phyloP scores from a whole-genome alignment of 2,113 vertebrate genomes.

The Isichthys henryi region DNA sequence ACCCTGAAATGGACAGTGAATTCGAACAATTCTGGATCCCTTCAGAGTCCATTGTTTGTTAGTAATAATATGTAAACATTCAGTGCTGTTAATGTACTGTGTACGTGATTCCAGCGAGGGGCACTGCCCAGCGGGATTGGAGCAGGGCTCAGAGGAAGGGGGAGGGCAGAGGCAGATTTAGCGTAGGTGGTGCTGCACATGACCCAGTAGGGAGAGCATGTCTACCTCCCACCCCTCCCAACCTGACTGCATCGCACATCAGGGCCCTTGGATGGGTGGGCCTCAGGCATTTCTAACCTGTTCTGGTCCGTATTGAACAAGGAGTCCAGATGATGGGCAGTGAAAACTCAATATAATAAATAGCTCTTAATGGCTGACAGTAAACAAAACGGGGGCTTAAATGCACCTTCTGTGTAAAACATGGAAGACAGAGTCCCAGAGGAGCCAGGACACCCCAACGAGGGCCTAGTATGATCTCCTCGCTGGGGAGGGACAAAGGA shows the following conservation, averaged over 20 bases:
- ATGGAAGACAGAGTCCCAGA: neutral
- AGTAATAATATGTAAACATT: neutral
- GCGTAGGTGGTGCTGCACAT: neutral
- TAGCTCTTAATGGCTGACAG: neutral
- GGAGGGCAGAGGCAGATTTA: neutral
- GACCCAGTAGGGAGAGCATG: neutral
- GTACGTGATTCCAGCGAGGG: neutral
- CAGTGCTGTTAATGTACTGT: neutral
- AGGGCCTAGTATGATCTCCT: neutral
- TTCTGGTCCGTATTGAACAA: neutral
- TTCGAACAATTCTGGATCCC: neutral
- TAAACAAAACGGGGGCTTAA: neutral
- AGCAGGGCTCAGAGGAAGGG: neutral
- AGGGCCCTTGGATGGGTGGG: conserved; percentile 47
- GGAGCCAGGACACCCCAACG: neutral
- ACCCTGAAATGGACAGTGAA: neutral
- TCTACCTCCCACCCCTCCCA: conserved; percentile 13
- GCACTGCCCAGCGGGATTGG: neutral
- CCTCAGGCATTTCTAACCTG: conserved; percentile 28
- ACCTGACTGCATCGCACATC: neutral
- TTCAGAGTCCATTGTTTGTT: neutral
- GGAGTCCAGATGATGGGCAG: neutral
- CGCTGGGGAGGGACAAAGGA: neutral
- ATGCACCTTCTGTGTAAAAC: neutral
- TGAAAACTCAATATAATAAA: neutral